phyloP scores from a whole-genome alignment of 1,140 invertebrate genomes.

The Spodoptera litura region DNA sequence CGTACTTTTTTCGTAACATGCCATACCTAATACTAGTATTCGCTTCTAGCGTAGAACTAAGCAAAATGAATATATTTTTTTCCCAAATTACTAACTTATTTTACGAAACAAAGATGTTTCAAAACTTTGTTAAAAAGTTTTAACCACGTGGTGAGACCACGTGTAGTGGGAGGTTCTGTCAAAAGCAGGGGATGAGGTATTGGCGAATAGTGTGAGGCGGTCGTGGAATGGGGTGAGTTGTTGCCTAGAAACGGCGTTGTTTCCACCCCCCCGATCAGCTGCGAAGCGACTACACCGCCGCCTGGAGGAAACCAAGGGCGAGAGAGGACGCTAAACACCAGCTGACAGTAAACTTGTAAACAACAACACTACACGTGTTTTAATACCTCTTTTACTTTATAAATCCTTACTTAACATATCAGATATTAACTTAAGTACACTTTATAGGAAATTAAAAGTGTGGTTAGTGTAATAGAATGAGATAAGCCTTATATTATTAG shows the following conservation, averaged over 20 bases:
- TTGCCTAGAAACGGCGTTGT: slow-evolving; percentile 36
- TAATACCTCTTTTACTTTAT: no score
- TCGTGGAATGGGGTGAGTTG: background rate
- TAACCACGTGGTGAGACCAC: slow-evolving; percentile 8
- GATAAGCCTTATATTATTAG: no score
- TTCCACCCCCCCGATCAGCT: slow-evolving; percentile 28
- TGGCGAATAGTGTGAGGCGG: background rate
- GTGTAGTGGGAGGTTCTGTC: background rate
- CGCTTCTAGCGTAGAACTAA: no score
- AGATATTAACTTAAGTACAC: no score
- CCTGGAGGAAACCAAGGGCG: background rate
- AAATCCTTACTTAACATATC: no score
- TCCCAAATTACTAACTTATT: background rate
- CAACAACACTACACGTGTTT: background rate
- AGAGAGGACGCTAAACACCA: background rate
- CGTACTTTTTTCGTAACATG: no score
- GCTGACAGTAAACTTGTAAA: slow-evolving; percentile 10
- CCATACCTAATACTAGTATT: no score
- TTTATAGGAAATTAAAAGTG: no score
- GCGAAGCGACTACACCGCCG: background rate
- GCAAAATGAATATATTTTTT: no score
- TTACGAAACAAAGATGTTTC: background rate
- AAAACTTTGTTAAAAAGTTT: background rate
- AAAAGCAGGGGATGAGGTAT: background rate
- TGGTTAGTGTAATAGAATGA: no score